phyloP scores from a whole-genome alignment of 1,140 invertebrate genomes.

The Zaprionus lachaisei region DNA sequence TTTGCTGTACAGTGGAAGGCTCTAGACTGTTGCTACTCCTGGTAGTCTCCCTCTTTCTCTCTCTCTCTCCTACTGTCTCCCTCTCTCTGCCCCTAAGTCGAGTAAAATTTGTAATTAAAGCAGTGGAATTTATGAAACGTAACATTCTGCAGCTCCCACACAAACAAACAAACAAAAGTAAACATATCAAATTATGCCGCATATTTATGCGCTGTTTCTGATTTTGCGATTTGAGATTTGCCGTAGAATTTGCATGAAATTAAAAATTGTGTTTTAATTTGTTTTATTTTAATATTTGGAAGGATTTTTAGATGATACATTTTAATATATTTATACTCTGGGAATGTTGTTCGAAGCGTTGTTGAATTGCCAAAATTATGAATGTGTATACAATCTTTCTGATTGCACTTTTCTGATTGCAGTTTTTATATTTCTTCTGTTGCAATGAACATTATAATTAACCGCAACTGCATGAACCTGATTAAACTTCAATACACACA shows the following conservation, averaged over 20 bases:
- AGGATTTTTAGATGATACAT: neutral
- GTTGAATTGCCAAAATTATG: no score
- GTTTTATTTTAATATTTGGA: neutral
- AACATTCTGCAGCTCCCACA: slow-evolving; percentile 62
- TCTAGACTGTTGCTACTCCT: neutral
- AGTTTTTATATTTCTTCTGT: neutral
- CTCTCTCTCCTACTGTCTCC: slow-evolving; percentile 33
- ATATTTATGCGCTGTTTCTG: neutral
- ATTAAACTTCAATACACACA: neutral
- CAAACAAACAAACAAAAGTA: slow-evolving; percentile 3
- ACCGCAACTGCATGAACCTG: neutral
- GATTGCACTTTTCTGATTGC: neutral
- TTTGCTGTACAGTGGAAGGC: neutral
- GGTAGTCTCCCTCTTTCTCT: slow-evolving; percentile 21
- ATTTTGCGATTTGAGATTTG: neutral
- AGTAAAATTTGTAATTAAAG: slow-evolving; percentile 81
- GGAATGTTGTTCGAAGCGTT: no score
- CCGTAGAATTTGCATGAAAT: neutral
- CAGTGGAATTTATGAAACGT: slow-evolving; percentile 80
- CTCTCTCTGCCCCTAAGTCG: slow-evolving; percentile 35
- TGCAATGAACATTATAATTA: neutral
- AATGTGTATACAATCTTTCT: neutral
- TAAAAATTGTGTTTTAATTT: neutral
- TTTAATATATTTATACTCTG: neutral
- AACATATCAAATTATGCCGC: neutral